These are phyloP conservation scores for Heteromurus nitidus DNA, from an alignment of 2,888 invertebrate species.

Conservation along the genomic window DNA sequence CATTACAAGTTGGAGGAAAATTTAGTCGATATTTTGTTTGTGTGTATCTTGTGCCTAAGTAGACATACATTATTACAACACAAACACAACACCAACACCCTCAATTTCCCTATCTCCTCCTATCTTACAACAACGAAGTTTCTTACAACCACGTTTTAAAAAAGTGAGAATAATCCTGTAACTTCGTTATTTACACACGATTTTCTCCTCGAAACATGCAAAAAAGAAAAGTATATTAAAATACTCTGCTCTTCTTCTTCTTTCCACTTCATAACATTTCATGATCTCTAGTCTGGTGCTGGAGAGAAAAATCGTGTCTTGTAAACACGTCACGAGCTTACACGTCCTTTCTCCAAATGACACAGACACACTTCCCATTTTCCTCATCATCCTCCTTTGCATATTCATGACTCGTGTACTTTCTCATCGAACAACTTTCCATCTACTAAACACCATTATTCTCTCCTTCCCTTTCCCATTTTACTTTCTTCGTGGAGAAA, in stretches of 20 bases:
- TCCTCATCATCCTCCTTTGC: background rate
- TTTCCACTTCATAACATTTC: background rate
- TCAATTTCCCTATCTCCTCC: too few relatives aligned
- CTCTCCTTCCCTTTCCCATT: background rate
- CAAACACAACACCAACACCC: background rate
- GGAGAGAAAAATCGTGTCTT: background rate
- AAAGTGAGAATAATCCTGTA: background rate
- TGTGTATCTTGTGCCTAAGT: background rate
- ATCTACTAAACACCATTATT: background rate
- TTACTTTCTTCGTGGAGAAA: background rate
- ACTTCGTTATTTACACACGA: background rate
- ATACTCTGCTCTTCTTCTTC: background rate
- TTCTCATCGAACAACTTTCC: background rate
- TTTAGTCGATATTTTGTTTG: background rate
- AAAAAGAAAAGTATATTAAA: too few relatives aligned
- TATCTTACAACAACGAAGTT: too few relatives aligned
- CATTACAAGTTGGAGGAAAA: background rate
- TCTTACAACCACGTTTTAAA: background rate
- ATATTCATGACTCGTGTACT: background rate
- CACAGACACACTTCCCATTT: too few relatives aligned
- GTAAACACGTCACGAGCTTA: background rate
- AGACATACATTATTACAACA: background rate
- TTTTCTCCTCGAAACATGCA: too few relatives aligned
- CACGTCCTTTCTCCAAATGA: background rate
- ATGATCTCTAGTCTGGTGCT: background rate